Conservation (phyloP, 2,888 invertebrate genomes). For the Athripsodes cinereus region DNA sequence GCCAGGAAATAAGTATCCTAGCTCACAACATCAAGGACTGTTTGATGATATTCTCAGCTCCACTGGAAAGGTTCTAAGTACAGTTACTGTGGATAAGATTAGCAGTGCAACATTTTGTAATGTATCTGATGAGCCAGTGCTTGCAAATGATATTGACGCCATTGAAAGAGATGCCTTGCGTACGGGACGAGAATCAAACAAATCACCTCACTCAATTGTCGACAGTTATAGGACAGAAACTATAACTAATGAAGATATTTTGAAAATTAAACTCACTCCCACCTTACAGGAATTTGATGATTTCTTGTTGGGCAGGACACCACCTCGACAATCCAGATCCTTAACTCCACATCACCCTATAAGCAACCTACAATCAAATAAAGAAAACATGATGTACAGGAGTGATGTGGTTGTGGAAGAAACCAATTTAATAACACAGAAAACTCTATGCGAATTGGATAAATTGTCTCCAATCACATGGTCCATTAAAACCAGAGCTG, state of each 20-base stretch:
- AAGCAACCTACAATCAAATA: not conserved
- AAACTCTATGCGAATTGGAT: not conserved
- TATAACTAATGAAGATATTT: constrained; percentile 44
- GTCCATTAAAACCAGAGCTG: not conserved
- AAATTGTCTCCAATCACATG: not conserved
- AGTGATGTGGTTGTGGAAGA: constrained; percentile 29
- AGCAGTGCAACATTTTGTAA: constrained; percentile 43
- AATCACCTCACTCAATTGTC: constrained; percentile 34
- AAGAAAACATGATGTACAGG: constrained; percentile 18
- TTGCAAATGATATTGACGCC: constrained; percentile 32
- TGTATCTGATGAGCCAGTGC: constrained; percentile 41
- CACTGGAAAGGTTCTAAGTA: constrained; percentile 48
- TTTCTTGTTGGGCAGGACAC: constrained; percentile 16
- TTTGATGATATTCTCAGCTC: constrained; percentile 48
- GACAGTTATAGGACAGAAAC: constrained; percentile 45
- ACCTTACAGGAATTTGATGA: constrained; percentile 39
- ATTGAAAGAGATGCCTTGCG: constrained; percentile 31
- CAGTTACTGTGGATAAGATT: constrained; percentile 46
- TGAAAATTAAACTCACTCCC: constrained; percentile 46
- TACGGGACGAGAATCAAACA: constrained; percentile 6
- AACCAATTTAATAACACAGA: constrained; percentile 28
- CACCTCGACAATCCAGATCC: constrained; percentile 9
- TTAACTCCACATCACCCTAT: constrained; percentile 5
- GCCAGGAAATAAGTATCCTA: no score
- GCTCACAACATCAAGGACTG: constrained; percentile 40